phyloP scores from a whole-genome alignment of 2,797 vertebrate genomes.

The Bradypus variegatus region DNA sequence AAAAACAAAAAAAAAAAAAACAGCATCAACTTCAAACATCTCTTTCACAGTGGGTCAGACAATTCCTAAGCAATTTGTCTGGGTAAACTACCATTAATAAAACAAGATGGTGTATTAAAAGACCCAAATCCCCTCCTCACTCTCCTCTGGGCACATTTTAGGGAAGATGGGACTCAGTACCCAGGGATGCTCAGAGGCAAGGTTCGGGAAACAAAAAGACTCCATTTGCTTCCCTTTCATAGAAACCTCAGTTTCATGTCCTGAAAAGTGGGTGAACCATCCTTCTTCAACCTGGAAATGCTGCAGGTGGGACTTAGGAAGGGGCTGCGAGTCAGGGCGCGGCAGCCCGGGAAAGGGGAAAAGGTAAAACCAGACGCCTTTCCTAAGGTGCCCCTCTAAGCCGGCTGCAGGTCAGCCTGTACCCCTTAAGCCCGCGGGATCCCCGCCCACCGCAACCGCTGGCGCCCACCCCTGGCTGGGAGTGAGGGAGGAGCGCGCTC shows the following conservation, averaged over 20 bases:
- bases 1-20: too few species aligned
- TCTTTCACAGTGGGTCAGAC: background rate
- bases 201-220: background rate
- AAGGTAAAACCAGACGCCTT: background rate
- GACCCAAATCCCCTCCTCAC: background rate
- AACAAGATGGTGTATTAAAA: slow-evolving; percentile 21
- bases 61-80: background rate
- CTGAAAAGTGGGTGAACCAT: background rate
- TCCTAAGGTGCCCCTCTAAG: background rate
- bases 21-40: background rate
- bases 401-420: background rate
- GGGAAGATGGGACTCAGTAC: background rate
- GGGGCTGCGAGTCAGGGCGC: background rate
- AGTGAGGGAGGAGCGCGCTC: background rate
- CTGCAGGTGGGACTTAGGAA: background rate
- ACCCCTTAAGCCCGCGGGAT: background rate
- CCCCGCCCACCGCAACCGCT: background rate
- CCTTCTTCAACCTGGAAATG: background rate
- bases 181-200: background rate
- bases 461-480: background rate
- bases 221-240: background rate
- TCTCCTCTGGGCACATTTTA: background rate
- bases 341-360: background rate
- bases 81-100: background rate
- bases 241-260: background rate